Base-by-base conservation (phyloP, 2,113 vertebrate species). In the Ailuropoda melanoleuca region DNA sequence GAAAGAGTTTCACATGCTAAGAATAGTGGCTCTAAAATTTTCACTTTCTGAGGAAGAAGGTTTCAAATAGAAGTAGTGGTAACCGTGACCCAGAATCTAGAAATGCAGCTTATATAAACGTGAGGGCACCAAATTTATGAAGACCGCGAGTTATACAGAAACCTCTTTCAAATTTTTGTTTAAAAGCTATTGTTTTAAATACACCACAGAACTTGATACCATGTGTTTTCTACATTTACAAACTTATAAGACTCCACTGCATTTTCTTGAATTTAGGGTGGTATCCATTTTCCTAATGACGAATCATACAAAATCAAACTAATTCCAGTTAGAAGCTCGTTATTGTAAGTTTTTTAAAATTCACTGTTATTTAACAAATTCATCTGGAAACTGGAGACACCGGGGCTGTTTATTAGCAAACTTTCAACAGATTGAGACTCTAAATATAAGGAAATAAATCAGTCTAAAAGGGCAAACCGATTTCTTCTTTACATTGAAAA, bases 211-310 rank as follows among this genome's bases (percentile, higher is more conserved):
- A 39, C n/a, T 56, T 85, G 31, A 87, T 64, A 60, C 12, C 90
- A 29, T 43, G 34, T 72, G 3, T 70, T 92, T 95, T 58, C 84
- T 92, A 70, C 93, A 86, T 83, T 24, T 37, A 55, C 60, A 62
- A 93, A 75, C 37, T 6, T 70, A 62, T 43, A 21, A 83, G 11
- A 80, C 43, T 75, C 34, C 13, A 82, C 66, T 86, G 13, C 18
- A 92, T 78, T 92, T 85, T 89, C 70, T 75, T 89, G 10, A 97
- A 86, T 96, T 94, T 72, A 87, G 39, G 23, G 83, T 74, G 26
- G 34, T 88, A 56, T 68, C 62, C 55, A n/a, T 78, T 93, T 94
- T 88, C 72, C n/a, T 75, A 77, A 60, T 62, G 84, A 58, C n/a
- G 31, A 80, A 77, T 46, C 8, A 83, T 34, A 77, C 31, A 66